Conservation (phyloP, 2,113 vertebrate species). For the Strigops habroptila region DNA sequence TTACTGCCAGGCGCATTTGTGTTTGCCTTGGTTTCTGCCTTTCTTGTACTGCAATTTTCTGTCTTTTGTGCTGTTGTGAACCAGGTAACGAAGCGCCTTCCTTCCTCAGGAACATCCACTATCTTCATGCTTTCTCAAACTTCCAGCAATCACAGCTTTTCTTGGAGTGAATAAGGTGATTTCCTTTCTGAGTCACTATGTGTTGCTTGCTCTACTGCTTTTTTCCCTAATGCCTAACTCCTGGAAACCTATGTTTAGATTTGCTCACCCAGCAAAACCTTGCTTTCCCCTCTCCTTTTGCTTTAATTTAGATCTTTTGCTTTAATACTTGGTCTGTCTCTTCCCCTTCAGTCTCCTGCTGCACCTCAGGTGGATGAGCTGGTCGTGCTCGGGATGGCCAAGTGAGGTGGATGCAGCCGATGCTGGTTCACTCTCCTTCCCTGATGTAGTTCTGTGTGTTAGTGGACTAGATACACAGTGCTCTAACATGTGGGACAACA, state of each 20-base stretch:
- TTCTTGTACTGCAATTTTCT: constrained; percentile 73
- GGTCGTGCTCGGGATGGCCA: not conserved
- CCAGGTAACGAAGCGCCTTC: constrained; percentile 95
- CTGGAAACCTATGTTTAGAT: not conserved
- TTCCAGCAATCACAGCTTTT: constrained; percentile 98
- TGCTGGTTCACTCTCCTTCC: not conserved
- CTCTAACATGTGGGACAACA: not conserved
- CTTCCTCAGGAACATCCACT: constrained; percentile 97
- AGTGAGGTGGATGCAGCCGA: not conserved
- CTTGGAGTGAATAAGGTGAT: constrained; percentile 99
- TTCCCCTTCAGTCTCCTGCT: not conserved
- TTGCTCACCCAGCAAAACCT: not conserved
- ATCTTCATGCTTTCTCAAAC: constrained; percentile 99
- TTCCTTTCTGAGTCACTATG: constrained; percentile 71
- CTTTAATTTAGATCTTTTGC: not conserved
- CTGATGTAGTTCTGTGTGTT: not conserved
- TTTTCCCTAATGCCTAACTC: constrained; percentile 15
- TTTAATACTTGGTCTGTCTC: not conserved
- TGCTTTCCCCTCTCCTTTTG: not conserved
- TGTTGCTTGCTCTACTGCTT: constrained; percentile 56
- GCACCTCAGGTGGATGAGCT: not conserved
- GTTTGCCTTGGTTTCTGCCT: constrained; percentile 69
- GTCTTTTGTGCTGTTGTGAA: constrained; percentile 78
- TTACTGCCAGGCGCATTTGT: constrained; percentile 60
- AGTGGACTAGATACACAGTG: not conserved